Percentiles rank a stretch among this genome's conserved stretches.
Conservation (phyloP, 2,113 vertebrate species). For the Geothlypis trichas region DNA sequence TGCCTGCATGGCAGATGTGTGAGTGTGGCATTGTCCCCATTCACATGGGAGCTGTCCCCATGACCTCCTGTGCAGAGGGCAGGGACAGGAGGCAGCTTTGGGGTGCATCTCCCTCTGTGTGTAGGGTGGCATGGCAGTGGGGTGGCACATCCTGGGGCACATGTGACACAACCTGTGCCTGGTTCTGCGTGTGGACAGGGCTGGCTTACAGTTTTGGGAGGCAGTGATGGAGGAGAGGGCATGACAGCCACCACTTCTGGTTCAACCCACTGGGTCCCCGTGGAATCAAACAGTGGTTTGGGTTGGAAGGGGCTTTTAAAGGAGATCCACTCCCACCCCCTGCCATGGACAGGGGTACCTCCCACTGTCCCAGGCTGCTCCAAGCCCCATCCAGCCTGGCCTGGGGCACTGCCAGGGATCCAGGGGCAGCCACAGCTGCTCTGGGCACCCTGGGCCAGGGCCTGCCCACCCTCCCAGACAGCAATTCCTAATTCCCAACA, state of each 20-base stretch:
- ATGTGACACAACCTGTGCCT: rapidly evolving
- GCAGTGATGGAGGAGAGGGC: background rate
- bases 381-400: rapidly evolving
- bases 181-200: rapidly evolving
- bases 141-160: background rate
- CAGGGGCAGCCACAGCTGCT: background rate
- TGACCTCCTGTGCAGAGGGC: background rate
- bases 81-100: background rate
- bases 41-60: background rate
- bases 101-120: rapidly evolving
- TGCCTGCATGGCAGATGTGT: background rate
- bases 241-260: rapidly evolving
- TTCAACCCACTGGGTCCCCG: background rate
- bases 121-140: rapidly evolving
- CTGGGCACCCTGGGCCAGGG: background rate
- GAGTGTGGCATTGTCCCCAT: background rate
- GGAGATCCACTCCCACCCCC: rapidly evolving
- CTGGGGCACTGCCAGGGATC: rapidly evolving
- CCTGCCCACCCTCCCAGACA: background rate
- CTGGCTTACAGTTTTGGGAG: background rate
- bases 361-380: rapidly evolving
- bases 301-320: background rate
- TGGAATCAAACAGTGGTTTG: background rate
- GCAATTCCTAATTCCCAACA: background rate
- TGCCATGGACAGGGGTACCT: background rate